A percentile compares a stretch with the other conserved stretches of the same genome.
These are phyloP conservation scores for Ranitomeya variabilis DNA, from an alignment of 2,113 vertebrate species.

Conservation along the genomic window DNA sequence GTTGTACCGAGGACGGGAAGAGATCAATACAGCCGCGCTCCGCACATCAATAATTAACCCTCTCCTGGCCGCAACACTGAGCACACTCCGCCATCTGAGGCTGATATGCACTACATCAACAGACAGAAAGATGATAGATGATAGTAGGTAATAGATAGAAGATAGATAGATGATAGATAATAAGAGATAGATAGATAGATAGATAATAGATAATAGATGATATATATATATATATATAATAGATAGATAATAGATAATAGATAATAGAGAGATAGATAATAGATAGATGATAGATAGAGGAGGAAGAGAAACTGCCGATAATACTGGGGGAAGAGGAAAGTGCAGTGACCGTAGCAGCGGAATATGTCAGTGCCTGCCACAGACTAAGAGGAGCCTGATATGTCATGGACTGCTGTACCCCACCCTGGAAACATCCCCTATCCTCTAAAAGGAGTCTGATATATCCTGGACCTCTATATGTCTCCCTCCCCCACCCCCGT, in stretches of 20 bases:
- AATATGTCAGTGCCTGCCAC: no score
- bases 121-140: background rate
- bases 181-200: background rate
- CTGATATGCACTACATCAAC: background rate
- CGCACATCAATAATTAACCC: background rate
- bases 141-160: background rate
- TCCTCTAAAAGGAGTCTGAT: no score
- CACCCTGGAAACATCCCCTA: no score
- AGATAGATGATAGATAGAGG: background rate
- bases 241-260: background rate
- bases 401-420: no score
- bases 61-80: background rate
- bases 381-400: no score
- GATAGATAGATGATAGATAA: background rate
- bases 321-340: no score
- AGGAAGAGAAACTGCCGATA: no score
- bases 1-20: background rate
- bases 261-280: background rate
- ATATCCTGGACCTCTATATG: no score
- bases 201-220: background rate
- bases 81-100: no score
- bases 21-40: background rate
- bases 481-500: no score
- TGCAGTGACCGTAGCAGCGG: no score
- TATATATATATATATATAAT: background rate